Evolutionary conservation across 2,113 vertebrate species (phyloP).

Genomic region (Brevimyrus niger): DNA sequence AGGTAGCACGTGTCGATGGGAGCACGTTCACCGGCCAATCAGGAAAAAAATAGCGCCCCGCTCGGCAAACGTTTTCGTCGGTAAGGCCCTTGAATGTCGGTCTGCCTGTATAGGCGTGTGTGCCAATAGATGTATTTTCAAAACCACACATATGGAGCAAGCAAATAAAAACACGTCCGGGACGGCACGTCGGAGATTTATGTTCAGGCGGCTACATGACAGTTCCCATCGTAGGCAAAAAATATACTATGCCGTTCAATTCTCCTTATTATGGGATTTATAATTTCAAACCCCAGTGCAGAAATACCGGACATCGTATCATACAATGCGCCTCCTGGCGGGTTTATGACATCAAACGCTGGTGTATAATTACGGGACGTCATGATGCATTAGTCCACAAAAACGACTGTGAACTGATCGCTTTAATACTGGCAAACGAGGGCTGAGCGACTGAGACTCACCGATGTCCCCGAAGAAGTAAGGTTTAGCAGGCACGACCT

Average conservation of each 20-base stretch:
- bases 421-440: not conserved
- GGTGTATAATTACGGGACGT: not conserved
- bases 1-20: not conserved
- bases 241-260: not conserved
- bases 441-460: slow-evolving; percentile 32
- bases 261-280: not conserved
- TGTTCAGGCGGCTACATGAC: not conserved
- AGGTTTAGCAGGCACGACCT: slow-evolving; percentile 31
- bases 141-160: not conserved
- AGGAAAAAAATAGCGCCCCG: not conserved
- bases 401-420: not conserved
- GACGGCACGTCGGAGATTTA: not conserved
- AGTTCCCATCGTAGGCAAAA: not conserved
- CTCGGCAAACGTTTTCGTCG: not conserved
- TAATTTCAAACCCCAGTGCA: not conserved
- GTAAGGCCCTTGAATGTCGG: not conserved
- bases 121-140: not conserved
- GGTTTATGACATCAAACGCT: not conserved
- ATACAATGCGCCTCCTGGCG: not conserved
- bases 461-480: slow-evolving; percentile 62
- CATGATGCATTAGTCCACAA: not conserved
- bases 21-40: not conserved
- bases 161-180: not conserved
- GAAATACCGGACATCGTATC: not conserved
- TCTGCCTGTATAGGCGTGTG: not conserved